phyloP scores from a whole-genome alignment of 2,797 vertebrate species.

The Enteromius paludinosus region DNA sequence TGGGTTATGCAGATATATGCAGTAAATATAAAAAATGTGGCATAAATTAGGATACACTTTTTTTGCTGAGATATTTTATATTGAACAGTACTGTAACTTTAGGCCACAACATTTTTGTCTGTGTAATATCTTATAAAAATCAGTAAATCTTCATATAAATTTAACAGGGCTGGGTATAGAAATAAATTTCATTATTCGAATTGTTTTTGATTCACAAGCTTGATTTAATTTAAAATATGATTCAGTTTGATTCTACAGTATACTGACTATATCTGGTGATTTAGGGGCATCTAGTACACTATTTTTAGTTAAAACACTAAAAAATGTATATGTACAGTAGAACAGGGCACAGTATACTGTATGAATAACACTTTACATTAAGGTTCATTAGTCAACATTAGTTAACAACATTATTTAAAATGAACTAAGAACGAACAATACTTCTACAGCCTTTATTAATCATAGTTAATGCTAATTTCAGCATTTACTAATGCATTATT shows the following conservation, averaged over 20 bases:
- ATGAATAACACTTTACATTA: too few relatives aligned
- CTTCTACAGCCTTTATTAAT: too few relatives aligned
- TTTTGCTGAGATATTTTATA: not conserved
- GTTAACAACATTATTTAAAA: too few relatives aligned
- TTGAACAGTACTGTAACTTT: not conserved
- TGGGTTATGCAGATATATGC: constrained; percentile 6
- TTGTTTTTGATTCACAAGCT: not conserved
- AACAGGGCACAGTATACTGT: too few relatives aligned
- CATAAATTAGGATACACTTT: not conserved
- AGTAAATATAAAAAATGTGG: not conserved
- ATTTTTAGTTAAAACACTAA: not conserved
- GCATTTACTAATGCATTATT: too few relatives aligned
- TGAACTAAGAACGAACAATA: too few relatives aligned
- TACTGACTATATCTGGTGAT: not conserved
- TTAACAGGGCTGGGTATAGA: not conserved
- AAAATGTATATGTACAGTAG: too few relatives aligned
- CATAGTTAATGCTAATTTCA: too few relatives aligned
- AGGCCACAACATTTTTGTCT: not conserved
- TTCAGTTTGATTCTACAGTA: not conserved
- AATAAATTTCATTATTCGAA: not conserved
- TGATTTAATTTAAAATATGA: not conserved
- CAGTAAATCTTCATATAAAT: not conserved
- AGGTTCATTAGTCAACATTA: too few relatives aligned
- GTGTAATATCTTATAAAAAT: not conserved
- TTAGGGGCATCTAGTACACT: not conserved